A percentile compares a stretch with the other conserved stretches of the same genome.
Evolutionary conservation across 2,888 invertebrate species (phyloP).

Genomic region (Zhuqinia jingwanae): DNA sequence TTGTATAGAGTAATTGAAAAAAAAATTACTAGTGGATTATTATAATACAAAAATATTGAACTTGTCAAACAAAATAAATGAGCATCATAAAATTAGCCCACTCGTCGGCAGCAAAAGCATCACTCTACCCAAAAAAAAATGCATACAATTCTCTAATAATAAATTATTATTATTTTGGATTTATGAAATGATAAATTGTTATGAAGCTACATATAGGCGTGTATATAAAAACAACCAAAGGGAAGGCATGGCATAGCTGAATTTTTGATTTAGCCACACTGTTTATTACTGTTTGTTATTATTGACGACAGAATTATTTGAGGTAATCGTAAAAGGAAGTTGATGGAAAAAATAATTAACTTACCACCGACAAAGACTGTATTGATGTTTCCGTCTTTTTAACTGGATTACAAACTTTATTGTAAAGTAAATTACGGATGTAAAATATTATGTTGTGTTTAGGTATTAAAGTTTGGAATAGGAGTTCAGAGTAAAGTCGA

Average conservation of each 20-base stretch:
- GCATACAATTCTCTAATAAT: too few species aligned
- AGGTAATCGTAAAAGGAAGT: not conserved
- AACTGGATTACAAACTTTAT: not conserved
- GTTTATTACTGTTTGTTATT: too few species aligned
- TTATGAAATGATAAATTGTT: slow-evolving; percentile 24
- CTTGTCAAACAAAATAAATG: slow-evolving; percentile 33
- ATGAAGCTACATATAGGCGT: too few species aligned
- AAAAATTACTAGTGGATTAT: not conserved
- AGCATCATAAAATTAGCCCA: slow-evolving; percentile 29
- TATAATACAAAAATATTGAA: not conserved
- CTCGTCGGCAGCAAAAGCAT: not conserved
- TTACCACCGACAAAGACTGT: not conserved
- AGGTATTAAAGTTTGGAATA: too few species aligned
- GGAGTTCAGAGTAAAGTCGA: too few species aligned
- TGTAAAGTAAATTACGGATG: too few species aligned
- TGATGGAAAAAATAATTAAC: not conserved
- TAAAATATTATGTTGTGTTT: too few species aligned
- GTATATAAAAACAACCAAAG: too few species aligned
- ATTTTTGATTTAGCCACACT: too few species aligned
- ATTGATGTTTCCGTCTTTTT: not conserved
- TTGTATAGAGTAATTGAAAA: not conserved
- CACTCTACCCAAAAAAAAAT: not conserved
- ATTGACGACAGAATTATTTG: too few species aligned
- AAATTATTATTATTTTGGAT: not conserved
- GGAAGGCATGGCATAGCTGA: too few species aligned